Evolutionary conservation across 1,140 invertebrate genomes (phyloP).

Genomic region (Mylabris phalerata): DNA sequence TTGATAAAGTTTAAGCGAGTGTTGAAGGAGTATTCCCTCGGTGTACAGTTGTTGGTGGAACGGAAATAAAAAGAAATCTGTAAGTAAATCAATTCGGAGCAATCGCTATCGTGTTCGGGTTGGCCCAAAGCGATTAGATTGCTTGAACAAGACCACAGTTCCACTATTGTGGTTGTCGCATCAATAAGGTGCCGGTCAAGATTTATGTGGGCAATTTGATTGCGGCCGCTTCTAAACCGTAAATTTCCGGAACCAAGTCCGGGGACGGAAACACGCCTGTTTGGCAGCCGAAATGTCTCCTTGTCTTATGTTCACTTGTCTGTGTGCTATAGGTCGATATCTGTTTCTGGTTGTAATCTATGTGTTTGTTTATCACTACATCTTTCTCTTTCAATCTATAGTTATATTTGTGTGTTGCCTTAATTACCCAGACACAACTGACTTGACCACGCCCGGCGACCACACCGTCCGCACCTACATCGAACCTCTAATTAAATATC

Average conservation of each 20-base stretch:
- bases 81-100: constrained; percentile 14
- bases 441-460: constrained; percentile 25
- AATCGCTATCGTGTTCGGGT: constrained; percentile 14
- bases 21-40: no score
- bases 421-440: constrained; percentile 28
- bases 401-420: constrained; percentile 19
- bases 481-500: constrained; percentile 36
- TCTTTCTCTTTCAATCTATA: no score
- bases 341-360: no score
- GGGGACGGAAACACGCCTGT: constrained; percentile 19
- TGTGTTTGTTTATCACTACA: no score
- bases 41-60: not conserved
- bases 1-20: no score
- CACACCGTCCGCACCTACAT: constrained; percentile 33
- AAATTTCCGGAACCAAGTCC: constrained; percentile 16
- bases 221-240: constrained; percentile 20
- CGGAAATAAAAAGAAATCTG: constrained; percentile 11
- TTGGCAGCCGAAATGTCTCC: constrained; percentile 25
- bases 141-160: constrained; percentile 16
- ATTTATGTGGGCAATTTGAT: constrained; percentile 35
- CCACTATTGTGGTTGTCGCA: constrained; percentile 25
- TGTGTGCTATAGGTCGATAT: no score
- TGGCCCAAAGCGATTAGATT: constrained; percentile 15
- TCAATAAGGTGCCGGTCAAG: constrained; percentile 31
- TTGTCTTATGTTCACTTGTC: not conserved